A percentile compares a stretch with the other conserved stretches of the same genome.
These are phyloP conservation scores for Masticophis lateralis DNA, from an alignment of 2,797 vertebrate genomes.

Conservation along the genomic window DNA sequence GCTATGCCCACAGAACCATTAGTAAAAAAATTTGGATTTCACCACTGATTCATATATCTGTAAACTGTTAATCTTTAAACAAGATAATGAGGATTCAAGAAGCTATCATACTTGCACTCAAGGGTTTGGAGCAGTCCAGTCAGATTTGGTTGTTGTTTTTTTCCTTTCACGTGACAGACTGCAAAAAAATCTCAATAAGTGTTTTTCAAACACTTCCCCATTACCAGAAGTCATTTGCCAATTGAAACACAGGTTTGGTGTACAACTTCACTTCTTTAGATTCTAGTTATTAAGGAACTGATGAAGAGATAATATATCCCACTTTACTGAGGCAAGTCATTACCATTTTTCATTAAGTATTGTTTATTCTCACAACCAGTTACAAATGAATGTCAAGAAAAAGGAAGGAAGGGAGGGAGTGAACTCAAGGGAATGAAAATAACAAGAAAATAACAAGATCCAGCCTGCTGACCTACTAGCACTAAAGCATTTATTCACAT, in stretches of 20 bases:
- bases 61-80: background rate
- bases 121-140: background rate
- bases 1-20: too few species aligned
- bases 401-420: background rate
- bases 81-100: background rate
- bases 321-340: slow-evolving; percentile 42
- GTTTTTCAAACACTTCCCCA: background rate
- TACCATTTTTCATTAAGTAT: slow-evolving; percentile 24
- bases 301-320: background rate
- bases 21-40: too few species aligned
- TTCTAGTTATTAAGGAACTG: background rate
- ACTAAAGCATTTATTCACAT: slow-evolving; percentile 37
- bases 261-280: background rate
- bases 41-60: background rate
- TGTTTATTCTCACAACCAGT: background rate
- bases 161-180: background rate
- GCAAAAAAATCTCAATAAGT: background rate
- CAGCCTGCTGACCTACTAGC: slow-evolving; percentile 37
- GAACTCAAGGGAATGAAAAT: slow-evolving; percentile 22
- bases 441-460: slow-evolving; percentile 15
- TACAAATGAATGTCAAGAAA: slow-evolving; percentile 14
- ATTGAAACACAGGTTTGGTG: background rate
- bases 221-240: background rate
- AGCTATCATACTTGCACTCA: background rate
- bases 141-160: background rate